Base-by-base conservation (phyloP, 2,888 invertebrate genomes). In the Helobdella robusta region DNA sequence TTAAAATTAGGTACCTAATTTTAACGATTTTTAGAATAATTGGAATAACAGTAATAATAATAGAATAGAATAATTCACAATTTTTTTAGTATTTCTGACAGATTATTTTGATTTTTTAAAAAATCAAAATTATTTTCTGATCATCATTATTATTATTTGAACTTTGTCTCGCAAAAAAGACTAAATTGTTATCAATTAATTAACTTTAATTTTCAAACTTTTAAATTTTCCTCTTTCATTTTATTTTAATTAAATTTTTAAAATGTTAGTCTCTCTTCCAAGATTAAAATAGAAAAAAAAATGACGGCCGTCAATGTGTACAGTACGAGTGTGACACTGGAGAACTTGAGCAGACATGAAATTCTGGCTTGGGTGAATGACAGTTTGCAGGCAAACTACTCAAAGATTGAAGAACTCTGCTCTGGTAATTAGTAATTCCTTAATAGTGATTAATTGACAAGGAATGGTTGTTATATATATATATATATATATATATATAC, bases 341-440 rank as follows among this genome's bases (percentile, higher is more conserved):
- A 97, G 76, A 98, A 98, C 82, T 83, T 98, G 69, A 94, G 94
- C 77, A 86, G 98, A 74, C 94, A 97, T 85, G 97, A 98, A 77
- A 95, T 98, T 89, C 83, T 98, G 73, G 86, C 90, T 71, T 98
- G 98, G 98, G 92, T 99, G 72, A 99, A 99, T 79, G 91, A 92
- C 81, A 91, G 91, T 77, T 84, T 99, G 59, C 88, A 91, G 78
- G 89, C 94, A 59, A 88, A 86, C 78, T 84, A 81, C 70, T 86
- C 86, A 58, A 99, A 99, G 85, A 94, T 99, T 73, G 98, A 99
- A 82, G 95, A 99, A 81, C 82, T 99, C 68, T 93, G 94, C 80
- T 90, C 94, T 72, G 98, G 97, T 76, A 46, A 48, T n/a, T 52
- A 34, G 20, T 32, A 2, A 23, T 52, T n/a, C n/a, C n/a, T n/a